Percentiles rank a stretch among this genome's conserved stretches.
Evolutionary conservation across 2,797 vertebrate genomes (phyloP).

Genomic region (Spinus pinus): DNA sequence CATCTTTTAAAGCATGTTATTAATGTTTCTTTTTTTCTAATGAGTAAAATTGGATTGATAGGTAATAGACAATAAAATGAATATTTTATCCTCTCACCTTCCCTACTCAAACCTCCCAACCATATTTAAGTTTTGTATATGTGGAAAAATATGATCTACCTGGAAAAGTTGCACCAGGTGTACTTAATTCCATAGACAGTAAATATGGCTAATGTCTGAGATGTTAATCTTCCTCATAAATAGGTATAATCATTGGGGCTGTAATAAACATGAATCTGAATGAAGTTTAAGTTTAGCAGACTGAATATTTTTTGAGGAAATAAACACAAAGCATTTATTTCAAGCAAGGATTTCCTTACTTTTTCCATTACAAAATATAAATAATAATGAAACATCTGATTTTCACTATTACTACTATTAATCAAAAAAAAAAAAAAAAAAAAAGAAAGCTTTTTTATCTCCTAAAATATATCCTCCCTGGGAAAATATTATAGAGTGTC

Average conservation of each 20-base stretch:
- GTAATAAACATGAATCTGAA: neutral
- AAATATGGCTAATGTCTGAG: neutral
- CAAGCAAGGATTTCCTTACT: neutral
- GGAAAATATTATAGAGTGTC: neutral
- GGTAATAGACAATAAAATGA: neutral
- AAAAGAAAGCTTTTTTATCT: neutral
- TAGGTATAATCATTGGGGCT: fast-evolving
- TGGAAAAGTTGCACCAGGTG: neutral
- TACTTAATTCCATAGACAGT: neutral
- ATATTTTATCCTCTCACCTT: neutral
- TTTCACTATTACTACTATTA: neutral
- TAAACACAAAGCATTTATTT: neutral
- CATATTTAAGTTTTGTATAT: neutral
- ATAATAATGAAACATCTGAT: neutral
- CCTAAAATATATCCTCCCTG: neutral
- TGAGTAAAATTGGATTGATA: neutral
- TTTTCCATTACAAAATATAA: neutral
- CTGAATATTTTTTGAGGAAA: neutral
- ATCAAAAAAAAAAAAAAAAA: neutral
- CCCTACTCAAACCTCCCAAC: fast-evolving
- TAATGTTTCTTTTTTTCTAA: neutral
- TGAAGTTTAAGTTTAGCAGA: neutral
- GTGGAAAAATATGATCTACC: neutral
- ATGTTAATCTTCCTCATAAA: neutral
- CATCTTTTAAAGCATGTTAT: neutral